These are phyloP conservation scores for Tridacna crocea DNA, from an alignment of 2,888 invertebrate species.

Conservation along the genomic window DNA sequence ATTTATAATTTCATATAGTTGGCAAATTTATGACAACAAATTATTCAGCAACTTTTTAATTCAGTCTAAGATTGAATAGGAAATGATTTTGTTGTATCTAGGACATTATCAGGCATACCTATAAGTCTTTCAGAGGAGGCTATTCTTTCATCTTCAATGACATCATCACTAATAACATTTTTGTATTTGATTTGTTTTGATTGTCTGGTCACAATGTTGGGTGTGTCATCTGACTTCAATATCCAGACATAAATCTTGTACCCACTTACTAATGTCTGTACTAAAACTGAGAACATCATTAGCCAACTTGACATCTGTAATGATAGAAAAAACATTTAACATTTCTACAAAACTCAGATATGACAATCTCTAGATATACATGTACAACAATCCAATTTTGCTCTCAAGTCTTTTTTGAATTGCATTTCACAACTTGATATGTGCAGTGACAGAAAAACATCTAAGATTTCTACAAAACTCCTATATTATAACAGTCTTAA, in stretches of 20 bases:
- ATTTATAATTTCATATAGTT: no score
- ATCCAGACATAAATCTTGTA: slow-evolving; percentile 53
- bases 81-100: neutral
- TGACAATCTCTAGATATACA: no score
- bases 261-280: slow-evolving; percentile 42
- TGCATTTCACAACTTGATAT: no score
- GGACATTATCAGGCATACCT: slow-evolving; percentile 4
- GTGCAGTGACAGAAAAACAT: no score
- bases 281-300: slow-evolving; percentile 37
- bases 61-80: neutral
- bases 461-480: no score
- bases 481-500: no score
- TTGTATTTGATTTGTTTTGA: neutral
- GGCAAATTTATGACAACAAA: no score
- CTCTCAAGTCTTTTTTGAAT: no score
- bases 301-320: slow-evolving; percentile 53
- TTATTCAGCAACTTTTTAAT: no score
- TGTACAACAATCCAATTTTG: no score
- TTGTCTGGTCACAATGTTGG: neutral
- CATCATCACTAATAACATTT: neutral
- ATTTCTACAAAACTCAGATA: no score
- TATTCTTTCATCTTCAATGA: neutral
- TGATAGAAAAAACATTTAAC: neutral
- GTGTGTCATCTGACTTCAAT: slow-evolving; percentile 3
- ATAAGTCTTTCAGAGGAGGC: neutral